Percentiles rank a stretch among this genome's conserved stretches.
These are phyloP conservation scores for Chloroclystis v-ata DNA, from an alignment of 2,888 invertebrate genomes.

Conservation along the genomic window DNA sequence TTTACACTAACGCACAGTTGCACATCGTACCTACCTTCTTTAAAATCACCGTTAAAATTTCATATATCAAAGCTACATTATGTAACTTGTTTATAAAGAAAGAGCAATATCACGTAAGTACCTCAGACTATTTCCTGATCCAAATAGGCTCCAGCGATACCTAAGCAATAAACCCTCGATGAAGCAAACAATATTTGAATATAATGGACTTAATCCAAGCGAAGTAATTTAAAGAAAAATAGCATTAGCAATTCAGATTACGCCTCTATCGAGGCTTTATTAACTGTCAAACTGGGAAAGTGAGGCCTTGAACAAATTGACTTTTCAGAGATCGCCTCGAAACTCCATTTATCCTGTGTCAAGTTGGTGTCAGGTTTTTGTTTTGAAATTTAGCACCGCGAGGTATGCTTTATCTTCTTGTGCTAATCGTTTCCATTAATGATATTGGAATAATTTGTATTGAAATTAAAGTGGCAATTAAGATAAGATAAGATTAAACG, in stretches of 20 bases:
- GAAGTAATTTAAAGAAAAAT: slow-evolving; percentile 76
- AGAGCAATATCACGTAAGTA: no score
- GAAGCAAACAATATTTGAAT: slow-evolving; percentile 62
- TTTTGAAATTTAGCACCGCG: slow-evolving; percentile 2
- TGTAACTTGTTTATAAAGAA: no score
- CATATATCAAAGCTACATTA: no score
- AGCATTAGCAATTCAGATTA: slow-evolving; percentile 76
- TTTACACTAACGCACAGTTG: no score
- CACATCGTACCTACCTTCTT: no score
- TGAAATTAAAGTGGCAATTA: no score
- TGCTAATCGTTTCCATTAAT: no score
- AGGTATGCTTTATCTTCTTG: background rate
- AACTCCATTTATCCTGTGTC: slow-evolving; percentile 43
- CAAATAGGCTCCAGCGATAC: slow-evolving; percentile 28
- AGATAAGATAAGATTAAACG: no score
- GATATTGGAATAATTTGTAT: no score
- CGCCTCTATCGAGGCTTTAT: slow-evolving; percentile 63
- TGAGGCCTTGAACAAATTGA: slow-evolving; percentile 57
- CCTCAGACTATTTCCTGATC: slow-evolving; percentile 16
- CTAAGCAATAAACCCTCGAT: slow-evolving; percentile 46
- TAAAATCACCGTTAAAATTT: no score
- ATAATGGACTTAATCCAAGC: slow-evolving; percentile 66
- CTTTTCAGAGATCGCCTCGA: slow-evolving; percentile 48
- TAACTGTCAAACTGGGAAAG: slow-evolving; percentile 69
- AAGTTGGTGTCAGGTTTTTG: slow-evolving; percentile 6